Evolutionary conservation across 2,797 vertebrate genomes (phyloP).

Genomic region (Coilia nasus): DNA sequence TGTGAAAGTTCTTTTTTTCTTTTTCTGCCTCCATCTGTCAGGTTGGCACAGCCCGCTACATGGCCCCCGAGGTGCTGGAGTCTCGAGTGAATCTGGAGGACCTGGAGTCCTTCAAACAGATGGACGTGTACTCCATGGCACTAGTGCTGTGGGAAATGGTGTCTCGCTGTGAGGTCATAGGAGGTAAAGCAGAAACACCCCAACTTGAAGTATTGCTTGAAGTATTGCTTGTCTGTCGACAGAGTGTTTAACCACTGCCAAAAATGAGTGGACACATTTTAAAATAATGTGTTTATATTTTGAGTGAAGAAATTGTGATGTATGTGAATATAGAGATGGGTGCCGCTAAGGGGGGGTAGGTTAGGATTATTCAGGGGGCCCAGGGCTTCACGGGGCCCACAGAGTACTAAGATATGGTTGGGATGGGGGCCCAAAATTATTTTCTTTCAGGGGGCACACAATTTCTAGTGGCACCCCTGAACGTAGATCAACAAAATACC

Average conservation of each 20-base stretch:
- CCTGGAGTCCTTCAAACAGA: constrained; percentile 90
- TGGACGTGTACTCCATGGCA: constrained; percentile 91
- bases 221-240: background rate
- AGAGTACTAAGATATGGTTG: too few species aligned
- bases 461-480: too few species aligned
- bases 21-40: too few species aligned
- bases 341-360: too few species aligned
- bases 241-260: background rate
- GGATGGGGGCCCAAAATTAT: too few species aligned
- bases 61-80: constrained; percentile 90
- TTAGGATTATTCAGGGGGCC: too few species aligned
- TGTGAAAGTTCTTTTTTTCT: background rate
- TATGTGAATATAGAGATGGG: too few species aligned
- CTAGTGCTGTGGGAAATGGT: constrained; percentile 90
- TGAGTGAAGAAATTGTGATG: constrained; percentile 2
- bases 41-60: constrained; percentile 91
- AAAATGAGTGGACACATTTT: background rate
- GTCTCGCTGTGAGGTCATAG: constrained; percentile 82
- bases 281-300: background rate
- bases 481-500: background rate
- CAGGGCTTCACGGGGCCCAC: too few species aligned
- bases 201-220: too few species aligned
- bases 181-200: constrained; percentile 71
- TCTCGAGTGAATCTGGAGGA: constrained; percentile 91
- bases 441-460: too few species aligned